Percentiles rank a stretch among this genome's conserved stretches.
Evolutionary conservation across 2,888 invertebrate genomes (phyloP).

Genomic region (Calliphora vomitoria): DNA sequence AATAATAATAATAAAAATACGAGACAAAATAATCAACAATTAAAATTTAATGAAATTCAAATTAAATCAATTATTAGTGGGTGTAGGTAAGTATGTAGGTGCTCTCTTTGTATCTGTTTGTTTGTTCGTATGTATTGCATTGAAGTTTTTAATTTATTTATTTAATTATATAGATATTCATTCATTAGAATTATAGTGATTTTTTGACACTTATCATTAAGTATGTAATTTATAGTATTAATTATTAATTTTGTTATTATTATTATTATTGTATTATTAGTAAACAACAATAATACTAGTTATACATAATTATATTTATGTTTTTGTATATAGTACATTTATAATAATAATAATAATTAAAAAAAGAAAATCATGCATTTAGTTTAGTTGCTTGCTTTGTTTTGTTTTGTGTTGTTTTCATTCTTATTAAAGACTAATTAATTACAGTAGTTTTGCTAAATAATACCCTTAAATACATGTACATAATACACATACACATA

Average conservation of each 20-base stretch:
- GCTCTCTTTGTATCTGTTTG: not conserved
- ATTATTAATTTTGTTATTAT: constrained; percentile 5
- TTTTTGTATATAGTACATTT: constrained; percentile 31
- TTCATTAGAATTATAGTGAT: constrained; percentile 37
- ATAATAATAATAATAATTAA: constrained; percentile 27
- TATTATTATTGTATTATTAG: constrained; percentile 26
- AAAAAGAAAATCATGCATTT: constrained; percentile 47
- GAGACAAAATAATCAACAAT: not conserved
- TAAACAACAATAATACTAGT: constrained; percentile 34
- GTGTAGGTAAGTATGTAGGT: not conserved
- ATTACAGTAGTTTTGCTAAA: constrained; percentile 50
- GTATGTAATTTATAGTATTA: constrained; percentile 31
- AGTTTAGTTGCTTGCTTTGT: constrained; percentile 17
- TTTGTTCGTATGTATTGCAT: not conserved
- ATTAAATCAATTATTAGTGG: constrained; percentile 11
- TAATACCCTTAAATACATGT: not conserved
- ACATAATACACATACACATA: not conserved
- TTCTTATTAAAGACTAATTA: constrained; percentile 48
- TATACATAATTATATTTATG: not conserved
- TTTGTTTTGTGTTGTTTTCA: constrained; percentile 5
- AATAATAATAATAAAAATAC: not conserved
- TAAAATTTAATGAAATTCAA: not conserved
- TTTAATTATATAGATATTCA: constrained; percentile 13
- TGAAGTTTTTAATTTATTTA: constrained; percentile 3
- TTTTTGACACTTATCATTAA: constrained; percentile 45